Percentiles rank a stretch among this genome's conserved stretches.
Evolutionary conservation across 1,140 invertebrate genomes (phyloP).

Genomic region (Homalodisca vitripennis): DNA sequence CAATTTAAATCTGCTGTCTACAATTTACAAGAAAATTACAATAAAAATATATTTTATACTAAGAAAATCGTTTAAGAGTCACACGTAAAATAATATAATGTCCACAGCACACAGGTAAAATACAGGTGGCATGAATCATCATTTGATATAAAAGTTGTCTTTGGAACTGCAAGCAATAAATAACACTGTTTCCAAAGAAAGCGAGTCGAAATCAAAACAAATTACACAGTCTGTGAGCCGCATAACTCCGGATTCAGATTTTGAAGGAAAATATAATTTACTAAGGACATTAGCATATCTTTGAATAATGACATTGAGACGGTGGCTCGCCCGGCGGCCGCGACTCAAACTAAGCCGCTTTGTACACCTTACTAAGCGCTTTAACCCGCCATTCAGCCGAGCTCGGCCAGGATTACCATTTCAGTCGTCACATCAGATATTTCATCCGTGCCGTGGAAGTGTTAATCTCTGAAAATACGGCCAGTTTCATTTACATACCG

Average conservation of each 20-base stretch:
- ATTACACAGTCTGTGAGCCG: background rate
- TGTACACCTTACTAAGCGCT: no score
- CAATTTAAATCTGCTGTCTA: no score
- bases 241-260: conserved; percentile 7
- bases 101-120: no score
- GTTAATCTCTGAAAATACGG: conserved; percentile 13
- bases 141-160: no score
- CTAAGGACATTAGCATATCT: conserved; percentile 7
- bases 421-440: conserved; percentile 7
- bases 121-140: no score
- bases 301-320: conserved; percentile 5
- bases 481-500: background rate
- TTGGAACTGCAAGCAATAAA: no score
- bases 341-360: conserved; percentile 5
- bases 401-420: background rate
- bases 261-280: conserved; percentile 11
- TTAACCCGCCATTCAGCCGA: background rate
- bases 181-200: no score
- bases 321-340: background rate
- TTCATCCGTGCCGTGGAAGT: background rate
- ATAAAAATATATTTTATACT: no score
- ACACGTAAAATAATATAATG: no score
- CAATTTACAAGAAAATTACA: no score
- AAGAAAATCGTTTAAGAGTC: no score
- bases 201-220: no score